phyloP scores from a whole-genome alignment of 2,113 vertebrate species.

The Pithys albifrons region DNA sequence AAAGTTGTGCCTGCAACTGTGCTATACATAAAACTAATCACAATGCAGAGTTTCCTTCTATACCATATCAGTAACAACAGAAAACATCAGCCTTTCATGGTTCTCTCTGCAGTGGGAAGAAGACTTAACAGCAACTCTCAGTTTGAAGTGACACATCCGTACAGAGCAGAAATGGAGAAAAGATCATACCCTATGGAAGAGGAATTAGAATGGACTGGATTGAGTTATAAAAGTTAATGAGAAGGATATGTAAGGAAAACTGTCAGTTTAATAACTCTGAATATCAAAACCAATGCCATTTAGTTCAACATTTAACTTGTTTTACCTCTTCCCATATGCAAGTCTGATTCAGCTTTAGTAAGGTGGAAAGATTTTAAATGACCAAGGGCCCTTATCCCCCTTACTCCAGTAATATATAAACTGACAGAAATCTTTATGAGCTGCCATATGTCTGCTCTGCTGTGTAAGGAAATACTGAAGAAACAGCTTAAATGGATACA shows the following conservation, averaged over 20 bases:
- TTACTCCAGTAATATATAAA: neutral
- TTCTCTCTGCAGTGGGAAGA: slow-evolving; percentile 1
- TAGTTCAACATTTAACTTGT: neutral
- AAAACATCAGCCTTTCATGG: slow-evolving; percentile 23
- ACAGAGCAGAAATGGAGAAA: no score
- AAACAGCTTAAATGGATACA: neutral
- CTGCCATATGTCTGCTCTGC: slow-evolving; percentile 53
- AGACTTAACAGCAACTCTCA: slow-evolving; percentile 31
- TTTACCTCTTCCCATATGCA: neutral
- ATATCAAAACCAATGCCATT: neutral
- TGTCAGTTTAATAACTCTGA: slow-evolving; percentile 35
- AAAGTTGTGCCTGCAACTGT: neutral
- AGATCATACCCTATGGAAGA: slow-evolving; percentile 52
- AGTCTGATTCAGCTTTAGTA: neutral
- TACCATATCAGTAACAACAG: slow-evolving; percentile 15
- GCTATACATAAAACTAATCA: neutral
- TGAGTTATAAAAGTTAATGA: slow-evolving; percentile 35
- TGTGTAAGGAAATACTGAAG: slow-evolving; percentile 33
- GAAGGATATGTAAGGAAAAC: slow-evolving; percentile 14
- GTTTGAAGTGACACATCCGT: no score
- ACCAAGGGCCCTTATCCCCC: neutral
- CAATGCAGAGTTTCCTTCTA: slow-evolving; percentile 19
- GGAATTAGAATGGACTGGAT: slow-evolving; percentile 51
- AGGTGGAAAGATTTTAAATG: neutral
- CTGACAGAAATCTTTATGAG: slow-evolving; percentile 4